Percentiles rank a stretch among this genome's conserved stretches.
Conservation (phyloP, 2,113 vertebrate genomes). For the Nothocercus nigrocapillus region DNA sequence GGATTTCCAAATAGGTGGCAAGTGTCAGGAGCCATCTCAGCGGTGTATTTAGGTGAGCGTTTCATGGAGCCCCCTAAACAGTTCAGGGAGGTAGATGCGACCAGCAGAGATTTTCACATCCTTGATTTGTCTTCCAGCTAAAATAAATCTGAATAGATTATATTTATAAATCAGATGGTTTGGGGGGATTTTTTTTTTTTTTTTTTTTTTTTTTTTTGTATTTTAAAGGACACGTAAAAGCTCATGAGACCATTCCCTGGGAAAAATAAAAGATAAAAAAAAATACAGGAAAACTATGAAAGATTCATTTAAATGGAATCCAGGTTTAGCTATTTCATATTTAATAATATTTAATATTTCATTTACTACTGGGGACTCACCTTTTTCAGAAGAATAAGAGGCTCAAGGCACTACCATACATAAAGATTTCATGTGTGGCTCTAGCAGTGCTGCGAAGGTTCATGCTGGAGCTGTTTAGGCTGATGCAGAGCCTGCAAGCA, state of each 20-base stretch:
- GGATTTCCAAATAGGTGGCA: slow-evolving; percentile 54
- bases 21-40: slow-evolving; percentile 54
- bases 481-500: slow-evolving; percentile 29
- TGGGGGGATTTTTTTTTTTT: not conserved
- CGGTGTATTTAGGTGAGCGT: slow-evolving; percentile 51
- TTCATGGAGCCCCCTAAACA: slow-evolving; percentile 37
- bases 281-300: slow-evolving; percentile 57
- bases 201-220: slow-evolving; percentile 6
- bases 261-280: not conserved
- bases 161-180: slow-evolving; percentile 36
- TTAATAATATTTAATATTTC: slow-evolving; percentile 77
- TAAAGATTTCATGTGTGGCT: slow-evolving; percentile 71
- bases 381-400: slow-evolving; percentile 59
- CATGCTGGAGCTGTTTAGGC: not conserved
- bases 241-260: slow-evolving; percentile 12
- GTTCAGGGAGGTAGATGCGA: not conserved
- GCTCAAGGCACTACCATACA: slow-evolving; percentile 50
- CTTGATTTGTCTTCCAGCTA: slow-evolving; percentile 64
- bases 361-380: slow-evolving; percentile 74
- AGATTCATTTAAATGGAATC: slow-evolving; percentile 75
- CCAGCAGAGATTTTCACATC: slow-evolving; percentile 28
- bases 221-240: slow-evolving; percentile 60
- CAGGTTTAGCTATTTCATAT: slow-evolving; percentile 74
- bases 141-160: slow-evolving; percentile 59
- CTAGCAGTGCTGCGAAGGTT: slow-evolving; percentile 26